Evolutionary conservation across 2,888 invertebrate genomes (phyloP), one percentile per base, ranked within the genome.

Genomic region (Plebejus anna): DNA sequence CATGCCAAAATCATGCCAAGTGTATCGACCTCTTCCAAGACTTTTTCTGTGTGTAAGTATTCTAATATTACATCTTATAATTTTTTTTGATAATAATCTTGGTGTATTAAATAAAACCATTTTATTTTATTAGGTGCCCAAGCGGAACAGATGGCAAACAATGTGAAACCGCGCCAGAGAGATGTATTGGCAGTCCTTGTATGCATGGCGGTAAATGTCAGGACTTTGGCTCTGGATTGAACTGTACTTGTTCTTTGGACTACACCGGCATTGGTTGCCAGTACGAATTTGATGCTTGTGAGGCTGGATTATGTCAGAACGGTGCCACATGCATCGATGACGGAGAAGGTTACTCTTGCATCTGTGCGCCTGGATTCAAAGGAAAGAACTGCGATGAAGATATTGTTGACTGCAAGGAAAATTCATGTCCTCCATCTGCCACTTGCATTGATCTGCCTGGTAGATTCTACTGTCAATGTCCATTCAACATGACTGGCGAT

Each of bases 121-220:
- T 22, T 9, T 70, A 77, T 77, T 76, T 75, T 59, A 87, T 87
- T 76, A 97, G 96, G 9, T 98, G 98, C 84, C 98, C 98, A 72
- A 98, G 97, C 80, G 98, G 99, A 82, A 99, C 98, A 0, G 98
- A 98, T 85, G 99, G 99, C 11, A 98, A 99, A 89, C 97, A 98
- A 87, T 99, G 99, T 88, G 98, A 99, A 91, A 98, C 98, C 0
- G 98, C 99, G 0, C 99, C 99, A 3, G 98, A 99, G 90, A 96
- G 99, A 80, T 98, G 98, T 86, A 97, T 98, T 78, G 98, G 98
- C 42, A 97, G 97, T 84, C 98, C 98, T 4, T 99, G 99, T 87
- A 98, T 98, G 97, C 98, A 99, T 84, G 98, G 97, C 72, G 99
- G 99, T 76, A 97, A 97, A 86, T 99, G 99, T 83, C 98, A 98